These are phyloP conservation scores for Pachyramphus minor DNA, from an alignment of 2,113 vertebrate species.

Conservation along the genomic window DNA sequence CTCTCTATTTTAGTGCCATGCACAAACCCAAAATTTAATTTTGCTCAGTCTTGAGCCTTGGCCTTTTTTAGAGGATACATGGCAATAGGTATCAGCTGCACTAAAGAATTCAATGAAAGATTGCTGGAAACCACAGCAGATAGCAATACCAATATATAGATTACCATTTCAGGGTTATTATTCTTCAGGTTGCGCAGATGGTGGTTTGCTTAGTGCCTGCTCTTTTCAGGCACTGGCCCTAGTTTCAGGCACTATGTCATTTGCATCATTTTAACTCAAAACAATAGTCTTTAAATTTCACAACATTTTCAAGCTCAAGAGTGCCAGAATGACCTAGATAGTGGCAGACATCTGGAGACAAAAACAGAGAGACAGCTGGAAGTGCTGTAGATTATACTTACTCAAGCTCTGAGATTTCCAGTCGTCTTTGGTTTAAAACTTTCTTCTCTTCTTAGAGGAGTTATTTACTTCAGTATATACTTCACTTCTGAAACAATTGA, in stretches of 20 bases:
- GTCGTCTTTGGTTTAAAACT: not conserved
- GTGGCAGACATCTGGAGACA: not conserved
- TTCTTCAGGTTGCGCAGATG: conserved; percentile 27
- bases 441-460: not conserved
- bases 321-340: not conserved
- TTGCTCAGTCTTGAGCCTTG: not conserved
- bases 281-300: conserved; percentile 9
- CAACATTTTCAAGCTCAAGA: not conserved
- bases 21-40: not conserved
- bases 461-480: not conserved
- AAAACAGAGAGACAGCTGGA: not conserved
- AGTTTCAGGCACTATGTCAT: conserved; percentile 14
- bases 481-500: not conserved
- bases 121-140: not conserved
- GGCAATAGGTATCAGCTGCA: conserved; percentile 52
- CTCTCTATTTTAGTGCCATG: not conserved
- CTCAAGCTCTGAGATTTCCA: not conserved
- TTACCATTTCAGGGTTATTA: conserved; percentile 14
- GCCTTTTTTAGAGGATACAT: not conserved
- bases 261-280: not conserved
- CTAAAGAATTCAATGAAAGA: not conserved
- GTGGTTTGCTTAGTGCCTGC: not conserved
- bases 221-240: not conserved
- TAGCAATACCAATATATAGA: not conserved
- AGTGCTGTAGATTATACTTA: not conserved